A percentile compares a stretch with the other conserved stretches of the same genome.
phyloP scores from a whole-genome alignment of 53 echinoderm and acorn worm genomes.

The Echinometra lucunter region DNA sequence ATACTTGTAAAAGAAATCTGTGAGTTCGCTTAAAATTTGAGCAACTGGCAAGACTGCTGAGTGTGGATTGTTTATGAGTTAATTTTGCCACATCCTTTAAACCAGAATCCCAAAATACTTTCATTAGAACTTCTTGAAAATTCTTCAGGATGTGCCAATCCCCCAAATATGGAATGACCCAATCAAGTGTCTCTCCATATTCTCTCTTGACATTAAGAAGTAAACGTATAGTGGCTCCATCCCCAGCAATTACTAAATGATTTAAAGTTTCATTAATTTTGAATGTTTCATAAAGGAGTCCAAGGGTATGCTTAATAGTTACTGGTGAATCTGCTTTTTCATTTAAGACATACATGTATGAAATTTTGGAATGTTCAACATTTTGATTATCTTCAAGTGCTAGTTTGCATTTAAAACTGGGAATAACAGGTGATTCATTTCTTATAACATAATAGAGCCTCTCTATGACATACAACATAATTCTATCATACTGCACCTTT shows the following conservation, averaged over 20 bases:
- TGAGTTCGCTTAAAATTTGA: constrained; percentile 73
- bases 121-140: constrained; percentile 75
- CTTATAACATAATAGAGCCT: not conserved
- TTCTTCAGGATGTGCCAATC: constrained; percentile 87
- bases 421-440: not conserved
- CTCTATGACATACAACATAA: constrained; percentile 48
- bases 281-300: not conserved
- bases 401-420: constrained; percentile 56
- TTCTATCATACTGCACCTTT: too few species aligned
- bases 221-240: constrained; percentile 41
- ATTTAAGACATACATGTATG: constrained; percentile 20
- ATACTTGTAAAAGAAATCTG: constrained; percentile 67
- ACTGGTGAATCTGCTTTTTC: constrained; percentile 18
- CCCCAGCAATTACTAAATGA: constrained; percentile 48
- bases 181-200: constrained; percentile 53
- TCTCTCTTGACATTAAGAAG: constrained; percentile 37
- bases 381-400: not conserved
- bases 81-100: constrained; percentile 67
- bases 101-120: constrained; percentile 63
- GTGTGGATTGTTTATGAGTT: constrained; percentile 64
- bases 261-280: not conserved
- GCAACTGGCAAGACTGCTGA: constrained; percentile 61
- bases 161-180: constrained; percentile 79
- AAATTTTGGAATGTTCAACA: too few species aligned
- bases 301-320: not conserved